Conservation (phyloP, 2,113 vertebrate genomes). For the Ifrita kowaldi region DNA sequence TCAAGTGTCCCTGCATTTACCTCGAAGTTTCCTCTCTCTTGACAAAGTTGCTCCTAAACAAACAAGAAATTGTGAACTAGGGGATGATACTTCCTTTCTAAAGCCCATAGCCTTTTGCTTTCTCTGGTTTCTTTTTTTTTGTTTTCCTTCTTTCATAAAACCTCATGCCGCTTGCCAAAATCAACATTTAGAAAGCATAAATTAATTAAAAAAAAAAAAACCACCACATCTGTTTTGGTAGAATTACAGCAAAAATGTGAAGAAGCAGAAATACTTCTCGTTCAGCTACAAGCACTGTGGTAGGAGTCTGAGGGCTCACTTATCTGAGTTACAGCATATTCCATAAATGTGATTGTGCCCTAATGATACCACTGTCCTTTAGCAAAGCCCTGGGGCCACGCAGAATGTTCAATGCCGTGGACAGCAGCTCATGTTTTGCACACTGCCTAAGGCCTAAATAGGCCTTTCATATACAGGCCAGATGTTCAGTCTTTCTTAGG, state of each 20-base stretch:
- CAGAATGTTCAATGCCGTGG: slow-evolving; percentile 25
- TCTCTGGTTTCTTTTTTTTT: not conserved
- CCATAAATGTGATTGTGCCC: slow-evolving; percentile 21
- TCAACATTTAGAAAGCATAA: not conserved
- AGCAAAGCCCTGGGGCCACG: slow-evolving; percentile 64
- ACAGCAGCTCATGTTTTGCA: slow-evolving; percentile 56
- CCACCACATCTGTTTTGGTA: not conserved
- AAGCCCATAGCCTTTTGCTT: not conserved
- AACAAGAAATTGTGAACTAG: not conserved
- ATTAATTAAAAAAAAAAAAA: not conserved
- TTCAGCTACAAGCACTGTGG: not conserved
- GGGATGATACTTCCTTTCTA: not conserved
- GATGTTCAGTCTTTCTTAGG: slow-evolving; percentile 77
- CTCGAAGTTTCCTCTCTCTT: slow-evolving; percentile 31
- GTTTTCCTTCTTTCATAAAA: not conserved
- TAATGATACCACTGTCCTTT: slow-evolving; percentile 65
- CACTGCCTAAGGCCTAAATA: slow-evolving; percentile 55
- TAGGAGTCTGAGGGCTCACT: slow-evolving; percentile 8
- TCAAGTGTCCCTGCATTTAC: slow-evolving; percentile 47
- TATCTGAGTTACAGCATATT: slow-evolving; percentile 12
- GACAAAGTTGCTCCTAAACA: slow-evolving; percentile 43
- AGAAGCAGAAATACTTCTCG: not conserved
- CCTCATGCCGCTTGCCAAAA: not conserved
- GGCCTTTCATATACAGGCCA: slow-evolving; percentile 71
- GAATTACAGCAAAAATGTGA: not conserved